Conservation (phyloP, 2,888 invertebrate genomes). For the Teinopalpus imperialis region DNA sequence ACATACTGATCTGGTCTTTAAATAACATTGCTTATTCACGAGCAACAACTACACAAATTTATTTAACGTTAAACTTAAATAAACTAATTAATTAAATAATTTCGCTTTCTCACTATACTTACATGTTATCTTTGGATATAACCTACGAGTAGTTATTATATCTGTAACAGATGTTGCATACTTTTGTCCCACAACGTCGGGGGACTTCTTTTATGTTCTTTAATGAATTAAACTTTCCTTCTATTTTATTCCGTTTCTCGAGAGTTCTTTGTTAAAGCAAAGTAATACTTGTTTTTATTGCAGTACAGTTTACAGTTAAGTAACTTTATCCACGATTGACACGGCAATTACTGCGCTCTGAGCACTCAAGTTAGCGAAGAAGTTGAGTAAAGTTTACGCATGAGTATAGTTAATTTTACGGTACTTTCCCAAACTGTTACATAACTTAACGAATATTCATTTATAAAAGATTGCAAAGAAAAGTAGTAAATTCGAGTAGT, state of each 20-base stretch:
- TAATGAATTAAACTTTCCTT: conserved; percentile 18
- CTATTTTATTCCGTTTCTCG: background rate
- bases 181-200: background rate
- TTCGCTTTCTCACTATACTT: too few relatives aligned
- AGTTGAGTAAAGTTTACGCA: conserved; percentile 62
- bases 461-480: conserved; percentile 38
- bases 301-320: conserved; percentile 17
- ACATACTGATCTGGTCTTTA: too few relatives aligned
- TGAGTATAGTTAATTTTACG: conserved; percentile 68
- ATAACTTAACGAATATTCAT: conserved; percentile 46
- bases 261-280: conserved; percentile 6
- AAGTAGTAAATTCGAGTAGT: too few relatives aligned
- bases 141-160: too few relatives aligned
- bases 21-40: too few relatives aligned
- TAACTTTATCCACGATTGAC: conserved; percentile 18
- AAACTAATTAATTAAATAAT: too few relatives aligned
- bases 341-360: conserved; percentile 26
- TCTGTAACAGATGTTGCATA: background rate
- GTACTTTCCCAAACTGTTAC: conserved; percentile 54
- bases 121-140: too few relatives aligned
- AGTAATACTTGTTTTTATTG: conserved; percentile 17
- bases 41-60: too few relatives aligned
- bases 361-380: conserved; percentile 48
- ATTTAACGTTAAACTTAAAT: too few relatives aligned
- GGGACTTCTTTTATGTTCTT: conserved; percentile 12